Percentiles rank a stretch among this genome's conserved stretches.
Evolutionary conservation across 2,113 vertebrate genomes (phyloP).

Genomic region (Brachionichthys hirsutus): DNA sequence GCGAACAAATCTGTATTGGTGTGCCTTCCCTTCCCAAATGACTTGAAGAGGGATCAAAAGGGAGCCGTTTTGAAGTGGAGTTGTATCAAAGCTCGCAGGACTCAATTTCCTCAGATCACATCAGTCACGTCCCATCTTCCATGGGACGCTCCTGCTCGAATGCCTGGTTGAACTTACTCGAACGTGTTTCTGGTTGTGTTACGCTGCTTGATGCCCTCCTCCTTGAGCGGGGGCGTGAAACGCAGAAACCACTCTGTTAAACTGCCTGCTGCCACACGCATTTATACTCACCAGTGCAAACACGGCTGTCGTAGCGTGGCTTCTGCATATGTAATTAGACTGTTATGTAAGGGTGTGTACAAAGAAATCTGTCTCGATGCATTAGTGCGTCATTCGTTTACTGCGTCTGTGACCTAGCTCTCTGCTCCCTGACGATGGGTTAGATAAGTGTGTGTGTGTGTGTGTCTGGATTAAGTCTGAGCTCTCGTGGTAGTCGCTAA

Average conservation of each 20-base stretch:
- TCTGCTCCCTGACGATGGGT: slow-evolving; percentile 17
- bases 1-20: no score
- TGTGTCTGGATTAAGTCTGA: slow-evolving; percentile 43
- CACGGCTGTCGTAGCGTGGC: neutral
- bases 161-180: no score
- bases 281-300: slow-evolving; percentile 8
- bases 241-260: slow-evolving; percentile 30
- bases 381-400: slow-evolving; percentile 27
- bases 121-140: no score
- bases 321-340: slow-evolving; percentile 34
- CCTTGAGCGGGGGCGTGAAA: slow-evolving; percentile 32
- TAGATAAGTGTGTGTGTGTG: slow-evolving; percentile 7
- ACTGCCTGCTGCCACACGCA: slow-evolving; percentile 20
- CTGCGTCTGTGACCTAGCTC: slow-evolving; percentile 21
- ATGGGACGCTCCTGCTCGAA: no score
- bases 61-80: no score
- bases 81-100: no score
- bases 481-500: slow-evolving; percentile 19
- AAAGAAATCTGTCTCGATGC: slow-evolving; percentile 31
- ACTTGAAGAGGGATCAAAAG: no score
- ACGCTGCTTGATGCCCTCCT: slow-evolving; percentile 16
- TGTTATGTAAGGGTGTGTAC: slow-evolving; percentile 23
- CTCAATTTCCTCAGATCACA: no score
- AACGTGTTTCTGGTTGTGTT: slow-evolving; percentile 13
- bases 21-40: no score